A percentile compares a stretch with the other conserved stretches of the same genome.
Evolutionary conservation across 2,797 vertebrate species (phyloP).

Genomic region (Luscinia megarhynchos): DNA sequence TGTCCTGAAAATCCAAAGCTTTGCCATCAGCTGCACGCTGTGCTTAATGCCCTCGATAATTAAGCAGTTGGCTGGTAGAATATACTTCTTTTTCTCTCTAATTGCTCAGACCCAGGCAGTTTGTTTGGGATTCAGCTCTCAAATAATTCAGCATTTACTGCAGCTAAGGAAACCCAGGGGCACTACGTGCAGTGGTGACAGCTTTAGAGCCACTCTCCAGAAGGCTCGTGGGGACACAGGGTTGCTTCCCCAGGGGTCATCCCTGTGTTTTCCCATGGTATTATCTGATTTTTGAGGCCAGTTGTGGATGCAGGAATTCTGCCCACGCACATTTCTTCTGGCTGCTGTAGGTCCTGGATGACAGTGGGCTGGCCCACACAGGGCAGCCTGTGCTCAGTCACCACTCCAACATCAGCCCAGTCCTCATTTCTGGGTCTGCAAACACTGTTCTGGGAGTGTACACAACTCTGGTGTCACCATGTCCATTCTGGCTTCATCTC

Average conservation of each 20-base stretch:
- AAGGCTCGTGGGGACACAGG: not conserved
- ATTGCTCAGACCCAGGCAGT: not conserved
- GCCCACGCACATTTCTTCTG: slow-evolving; percentile 41
- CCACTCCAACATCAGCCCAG: not conserved
- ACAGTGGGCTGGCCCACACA: not conserved
- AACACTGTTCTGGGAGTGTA: not conserved
- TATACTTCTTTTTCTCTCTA: not conserved
- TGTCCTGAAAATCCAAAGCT: not conserved
- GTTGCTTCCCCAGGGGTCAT: not conserved
- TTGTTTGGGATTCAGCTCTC: not conserved
- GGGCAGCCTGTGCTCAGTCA: not conserved
- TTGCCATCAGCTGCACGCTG: not conserved
- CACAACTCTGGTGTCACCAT: not conserved
- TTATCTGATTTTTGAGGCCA: slow-evolving; percentile 49
- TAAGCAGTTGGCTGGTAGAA: not conserved
- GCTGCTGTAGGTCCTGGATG: slow-evolving; percentile 17
- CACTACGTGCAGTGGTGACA: rapidly evolving
- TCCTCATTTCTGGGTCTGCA: not conserved
- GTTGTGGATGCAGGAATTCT: slow-evolving; percentile 33
- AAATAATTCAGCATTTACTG: not conserved
- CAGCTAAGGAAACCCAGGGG: not conserved
- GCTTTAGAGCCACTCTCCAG: not conserved
- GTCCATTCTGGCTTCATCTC: not conserved
- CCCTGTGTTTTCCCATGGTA: slow-evolving; percentile 50
- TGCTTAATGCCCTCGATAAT: not conserved